Percentiles rank a stretch among this genome's conserved stretches.
Evolutionary conservation across 2,888 invertebrate species (phyloP).

Genomic region (Sinodicranocentrus sp.): DNA sequence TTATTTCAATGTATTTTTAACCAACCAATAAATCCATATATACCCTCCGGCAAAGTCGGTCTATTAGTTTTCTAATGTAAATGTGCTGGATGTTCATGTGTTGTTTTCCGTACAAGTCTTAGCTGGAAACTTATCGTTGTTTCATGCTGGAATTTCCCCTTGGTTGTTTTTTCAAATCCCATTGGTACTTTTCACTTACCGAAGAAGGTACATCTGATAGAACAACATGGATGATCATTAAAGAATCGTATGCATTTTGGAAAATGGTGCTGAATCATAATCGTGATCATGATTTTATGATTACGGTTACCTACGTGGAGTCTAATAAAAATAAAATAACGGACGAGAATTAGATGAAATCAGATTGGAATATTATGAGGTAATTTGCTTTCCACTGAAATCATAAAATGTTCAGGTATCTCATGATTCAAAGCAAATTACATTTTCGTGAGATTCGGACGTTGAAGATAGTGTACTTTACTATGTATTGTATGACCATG

Average conservation of each 20-base stretch:
- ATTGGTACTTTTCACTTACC: neutral
- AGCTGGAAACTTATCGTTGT: neutral
- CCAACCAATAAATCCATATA: neutral
- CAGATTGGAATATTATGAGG: neutral
- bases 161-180: neutral
- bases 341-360: neutral
- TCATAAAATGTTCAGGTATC: neutral
- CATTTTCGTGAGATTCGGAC: neutral
- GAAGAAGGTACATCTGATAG: neutral
- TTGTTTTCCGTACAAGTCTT: neutral
- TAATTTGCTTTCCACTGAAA: neutral
- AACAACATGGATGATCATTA: neutral
- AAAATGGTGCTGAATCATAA: slow-evolving; percentile 5
- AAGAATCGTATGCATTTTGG: neutral
- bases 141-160: slow-evolving; percentile 5
- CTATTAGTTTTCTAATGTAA: slow-evolving; percentile 3
- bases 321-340: neutral
- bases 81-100: neutral
- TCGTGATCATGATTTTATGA: neutral
- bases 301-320: neutral
- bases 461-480: neutral
- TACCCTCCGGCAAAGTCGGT: neutral
- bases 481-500: no score
- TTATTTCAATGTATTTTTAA: slow-evolving; percentile 20
- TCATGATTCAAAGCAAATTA: neutral